phyloP scores from a whole-genome alignment of 2,888 invertebrate species.

The Nymphalis c-album region DNA sequence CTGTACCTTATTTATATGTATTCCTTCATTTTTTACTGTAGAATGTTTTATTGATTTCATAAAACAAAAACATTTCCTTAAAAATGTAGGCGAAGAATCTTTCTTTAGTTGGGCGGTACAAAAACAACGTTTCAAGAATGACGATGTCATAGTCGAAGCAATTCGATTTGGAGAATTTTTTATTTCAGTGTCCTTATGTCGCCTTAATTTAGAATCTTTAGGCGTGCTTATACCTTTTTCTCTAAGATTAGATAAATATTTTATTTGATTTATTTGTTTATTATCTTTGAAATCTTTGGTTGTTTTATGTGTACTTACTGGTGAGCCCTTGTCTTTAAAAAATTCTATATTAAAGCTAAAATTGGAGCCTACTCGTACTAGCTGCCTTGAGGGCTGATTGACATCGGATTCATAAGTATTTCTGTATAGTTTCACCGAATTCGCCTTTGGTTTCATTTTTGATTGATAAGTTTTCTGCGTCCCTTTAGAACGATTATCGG shows the following conservation, averaged over 20 bases:
- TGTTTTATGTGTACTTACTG: background rate
- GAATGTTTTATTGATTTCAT: slow-evolving; percentile 19
- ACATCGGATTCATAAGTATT: background rate
- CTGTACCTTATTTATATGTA: slow-evolving; percentile 24
- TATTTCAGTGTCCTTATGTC: slow-evolving; percentile 21
- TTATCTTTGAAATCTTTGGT: slow-evolving; percentile 6
- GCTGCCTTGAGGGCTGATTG: slow-evolving; percentile 25
- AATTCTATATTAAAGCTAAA: slow-evolving; percentile 43
- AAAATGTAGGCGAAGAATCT: slow-evolving; percentile 14
- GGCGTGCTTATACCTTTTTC: slow-evolving; percentile 7
- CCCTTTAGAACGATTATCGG: slow-evolving; percentile 10
- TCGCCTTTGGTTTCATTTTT: slow-evolving; percentile 14
- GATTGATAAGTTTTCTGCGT: slow-evolving; percentile 15
- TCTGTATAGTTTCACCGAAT: slow-evolving; percentile 7
- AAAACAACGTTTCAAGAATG: slow-evolving; percentile 36
- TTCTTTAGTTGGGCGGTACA: slow-evolving; percentile 27
- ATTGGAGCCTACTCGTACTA: slow-evolving; percentile 41
- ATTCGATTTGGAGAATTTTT: slow-evolving; percentile 11
- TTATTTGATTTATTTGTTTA: slow-evolving; percentile 5
- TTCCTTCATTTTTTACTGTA: background rate
- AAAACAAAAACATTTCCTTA: slow-evolving; percentile 24
- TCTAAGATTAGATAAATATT: background rate
- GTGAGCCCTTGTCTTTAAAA: slow-evolving; percentile 34
- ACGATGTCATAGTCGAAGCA: slow-evolving; percentile 28
- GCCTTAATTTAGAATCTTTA: background rate